phyloP scores from a whole-genome alignment of 1,140 invertebrate species.

The Rhyacophila brunnea region DNA sequence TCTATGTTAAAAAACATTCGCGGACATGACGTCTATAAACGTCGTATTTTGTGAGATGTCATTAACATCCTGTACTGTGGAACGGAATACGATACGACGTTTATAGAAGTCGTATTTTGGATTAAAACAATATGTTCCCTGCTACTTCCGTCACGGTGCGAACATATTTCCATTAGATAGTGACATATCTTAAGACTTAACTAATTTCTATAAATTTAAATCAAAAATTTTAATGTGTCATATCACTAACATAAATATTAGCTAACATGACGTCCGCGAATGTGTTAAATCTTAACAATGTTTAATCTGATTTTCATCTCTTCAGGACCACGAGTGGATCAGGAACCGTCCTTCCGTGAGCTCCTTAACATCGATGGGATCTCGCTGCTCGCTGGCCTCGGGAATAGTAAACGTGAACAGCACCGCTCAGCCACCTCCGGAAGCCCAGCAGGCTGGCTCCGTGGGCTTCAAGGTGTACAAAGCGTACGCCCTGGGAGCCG shows the following conservation, averaged over 20 bases:
- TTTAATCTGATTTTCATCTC: background rate
- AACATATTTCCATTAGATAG: too few species aligned
- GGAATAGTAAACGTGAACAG: background rate
- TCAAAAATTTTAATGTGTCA: background rate
- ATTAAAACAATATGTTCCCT: too few species aligned
- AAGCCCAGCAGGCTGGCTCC: slow-evolving; percentile 45
- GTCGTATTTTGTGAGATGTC: too few species aligned
- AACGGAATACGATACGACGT: too few species aligned
- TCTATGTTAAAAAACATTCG: too few species aligned
- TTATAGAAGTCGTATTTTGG: too few species aligned
- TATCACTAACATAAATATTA: background rate
- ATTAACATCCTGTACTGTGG: too few species aligned
- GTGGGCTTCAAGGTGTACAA: slow-evolving; percentile 51
- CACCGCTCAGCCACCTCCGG: slow-evolving; percentile 18
- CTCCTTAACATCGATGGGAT: slow-evolving; percentile 11
- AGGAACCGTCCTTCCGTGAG: slow-evolving; percentile 16
- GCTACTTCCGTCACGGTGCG: too few species aligned
- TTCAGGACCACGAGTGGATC: slow-evolving; percentile 8
- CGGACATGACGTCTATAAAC: too few species aligned
- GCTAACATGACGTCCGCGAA: background rate
- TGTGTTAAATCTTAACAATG: background rate
- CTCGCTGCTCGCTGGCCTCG: slow-evolving; percentile 1
- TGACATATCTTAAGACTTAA: background rate
- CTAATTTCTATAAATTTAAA: background rate
- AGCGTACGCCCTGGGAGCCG: slow-evolving; percentile 57